Evolutionary conservation across 2,888 invertebrate species (phyloP), one percentile per base, ranked within the genome.

Genomic region (Lypha dubia): DNA sequence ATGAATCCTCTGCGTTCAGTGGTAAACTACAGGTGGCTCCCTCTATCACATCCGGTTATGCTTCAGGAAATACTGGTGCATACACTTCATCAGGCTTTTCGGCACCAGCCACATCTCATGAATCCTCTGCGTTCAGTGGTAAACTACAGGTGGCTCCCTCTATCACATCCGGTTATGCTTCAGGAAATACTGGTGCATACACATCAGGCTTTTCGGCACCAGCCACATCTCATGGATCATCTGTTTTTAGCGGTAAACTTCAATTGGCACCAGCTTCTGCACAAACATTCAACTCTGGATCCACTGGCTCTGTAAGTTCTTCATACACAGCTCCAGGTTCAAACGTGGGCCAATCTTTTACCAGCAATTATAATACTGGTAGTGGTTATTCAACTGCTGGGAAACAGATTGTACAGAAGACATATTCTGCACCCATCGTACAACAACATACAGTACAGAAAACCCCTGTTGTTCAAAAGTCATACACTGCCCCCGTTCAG

Each of bases 321-420:
- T n/a, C 58, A 2, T 35, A 58, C 17, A 60, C 79, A 32, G 20
- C 71, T 35, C 32, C 28, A 46, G 11, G 20, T 15, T 15, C 71
- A 24, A 71, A n/a, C 17, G 32, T 32, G 4, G 71, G 46, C 3
- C 46, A 60, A n/a, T 38, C 60, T 8, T 49, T 60, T 22, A 74
- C 80, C 4, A 65, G 53, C 1, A 84, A 46, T 28, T 86, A 58
- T 20, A 62, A 51, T 4, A 49, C 53, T 22, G 68, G 63, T 13
- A 77, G 63, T 51, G 84, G 85, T 32, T 83, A 80, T 17, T 49
- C 81, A 13, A 70, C 67, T 17, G 83, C 76, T 68, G 49, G 63
- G 46, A 80, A 84, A n/a, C 80, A 76, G n/a, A 8, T 68, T 15
- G 70, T 77, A 7, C 79, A 83, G 46, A 79, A 82, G 11, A 65